phyloP scores from a whole-genome alignment of 1,140 invertebrate species.

The Semibalanus balanoides region DNA sequence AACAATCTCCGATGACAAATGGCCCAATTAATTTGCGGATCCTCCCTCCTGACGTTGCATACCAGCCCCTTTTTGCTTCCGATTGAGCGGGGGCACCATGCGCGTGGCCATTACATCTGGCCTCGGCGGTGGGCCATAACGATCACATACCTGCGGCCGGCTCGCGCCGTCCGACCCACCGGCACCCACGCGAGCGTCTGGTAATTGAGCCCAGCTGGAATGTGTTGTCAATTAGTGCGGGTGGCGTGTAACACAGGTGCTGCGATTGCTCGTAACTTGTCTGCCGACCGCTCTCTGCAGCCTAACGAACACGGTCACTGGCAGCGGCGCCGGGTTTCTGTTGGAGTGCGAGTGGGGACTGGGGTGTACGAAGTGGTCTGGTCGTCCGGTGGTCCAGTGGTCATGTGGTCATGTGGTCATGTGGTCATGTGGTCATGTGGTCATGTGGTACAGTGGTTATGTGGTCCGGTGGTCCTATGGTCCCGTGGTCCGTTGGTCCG shows the following conservation, averaged over 20 bases:
- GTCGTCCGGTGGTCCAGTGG: no score
- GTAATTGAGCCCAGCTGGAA: background rate
- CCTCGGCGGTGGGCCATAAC: background rate
- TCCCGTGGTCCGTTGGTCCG: no score
- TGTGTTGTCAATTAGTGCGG: background rate
- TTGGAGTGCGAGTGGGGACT: no score
- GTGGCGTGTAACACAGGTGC: background rate
- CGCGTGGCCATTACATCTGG: background rate
- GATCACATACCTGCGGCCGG: background rate
- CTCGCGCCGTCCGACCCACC: no score
- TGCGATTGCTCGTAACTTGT: background rate
- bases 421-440: no score
- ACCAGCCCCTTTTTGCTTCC: conserved; percentile 1
- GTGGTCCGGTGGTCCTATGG: no score
- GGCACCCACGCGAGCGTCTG: no score
- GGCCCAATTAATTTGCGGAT: background rate
- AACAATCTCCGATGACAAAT: background rate
- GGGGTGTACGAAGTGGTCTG: no score
- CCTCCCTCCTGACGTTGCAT: background rate
- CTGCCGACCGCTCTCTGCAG: no score
- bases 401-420: no score
- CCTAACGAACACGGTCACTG: background rate
- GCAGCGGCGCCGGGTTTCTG: no score
- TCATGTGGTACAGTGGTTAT: no score
- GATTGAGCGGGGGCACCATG: background rate